Conservation (phyloP, 2,113 vertebrate species). For the Strigops habroptila region DNA sequence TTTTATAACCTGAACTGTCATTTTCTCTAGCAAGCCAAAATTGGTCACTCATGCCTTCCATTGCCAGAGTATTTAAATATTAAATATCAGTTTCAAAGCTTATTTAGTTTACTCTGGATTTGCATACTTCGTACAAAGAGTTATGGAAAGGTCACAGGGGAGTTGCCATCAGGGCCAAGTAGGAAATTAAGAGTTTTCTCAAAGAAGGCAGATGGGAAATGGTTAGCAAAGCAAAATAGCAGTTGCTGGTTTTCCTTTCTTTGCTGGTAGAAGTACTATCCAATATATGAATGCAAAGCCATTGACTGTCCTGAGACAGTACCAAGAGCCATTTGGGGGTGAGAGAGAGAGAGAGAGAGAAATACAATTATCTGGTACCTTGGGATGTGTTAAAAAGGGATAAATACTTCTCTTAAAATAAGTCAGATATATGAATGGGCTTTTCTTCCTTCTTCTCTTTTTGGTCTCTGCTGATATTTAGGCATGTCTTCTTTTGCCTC, state of each 20-base stretch:
- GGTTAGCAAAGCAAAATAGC: background rate
- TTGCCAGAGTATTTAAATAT: background rate
- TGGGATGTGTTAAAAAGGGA: background rate
- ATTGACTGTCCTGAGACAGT: accelerated
- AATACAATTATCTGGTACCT: background rate
- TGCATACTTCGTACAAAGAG: background rate
- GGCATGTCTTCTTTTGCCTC: background rate
- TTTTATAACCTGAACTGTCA: background rate
- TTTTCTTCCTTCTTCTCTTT: background rate
- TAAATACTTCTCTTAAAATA: background rate
- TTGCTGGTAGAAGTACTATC: background rate
- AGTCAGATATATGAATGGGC: background rate
- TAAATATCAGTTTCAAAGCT: background rate
- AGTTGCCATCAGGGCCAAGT: background rate
- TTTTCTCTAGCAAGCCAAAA: background rate
- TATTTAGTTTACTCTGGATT: background rate
- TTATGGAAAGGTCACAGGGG: background rate
- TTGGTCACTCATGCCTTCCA: background rate
- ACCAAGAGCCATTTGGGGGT: background rate
- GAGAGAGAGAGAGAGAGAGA: background rate
- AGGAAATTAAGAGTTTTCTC: background rate
- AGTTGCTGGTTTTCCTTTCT: background rate
- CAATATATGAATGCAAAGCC: background rate
- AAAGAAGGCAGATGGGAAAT: background rate
- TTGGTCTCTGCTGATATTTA: background rate